Conservation (phyloP, 2,888 invertebrate genomes). For the Cataglyphis rosenhaueri region DNA sequence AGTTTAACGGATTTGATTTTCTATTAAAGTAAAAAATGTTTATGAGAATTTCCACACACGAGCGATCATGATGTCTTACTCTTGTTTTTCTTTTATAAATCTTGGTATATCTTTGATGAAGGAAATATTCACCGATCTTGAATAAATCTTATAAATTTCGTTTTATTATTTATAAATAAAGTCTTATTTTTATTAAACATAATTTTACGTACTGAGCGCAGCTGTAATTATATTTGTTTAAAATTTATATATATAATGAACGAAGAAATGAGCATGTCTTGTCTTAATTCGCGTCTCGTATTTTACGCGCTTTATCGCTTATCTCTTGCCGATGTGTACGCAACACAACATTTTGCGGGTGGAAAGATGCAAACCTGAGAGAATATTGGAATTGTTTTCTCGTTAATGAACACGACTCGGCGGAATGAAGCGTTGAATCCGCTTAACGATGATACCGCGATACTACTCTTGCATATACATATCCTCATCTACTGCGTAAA, state of each 20-base stretch:
- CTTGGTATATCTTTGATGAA: not conserved
- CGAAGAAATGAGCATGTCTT: not conserved
- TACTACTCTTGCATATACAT: not conserved
- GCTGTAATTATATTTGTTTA: not conserved
- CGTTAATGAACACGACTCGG: conserved; percentile 42
- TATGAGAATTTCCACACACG: not conserved
- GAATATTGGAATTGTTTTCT: conserved; percentile 45
- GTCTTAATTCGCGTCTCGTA: not conserved
- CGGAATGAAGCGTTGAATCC: conserved; percentile 30
- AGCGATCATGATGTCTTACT: not conserved
- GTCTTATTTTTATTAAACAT: not conserved
- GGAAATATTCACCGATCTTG: not conserved
- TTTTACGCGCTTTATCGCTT: conserved; percentile 10
- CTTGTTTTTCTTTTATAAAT: not conserved
- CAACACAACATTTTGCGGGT: not conserved
- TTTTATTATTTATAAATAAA: too few relatives aligned
- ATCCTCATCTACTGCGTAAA: not conserved
- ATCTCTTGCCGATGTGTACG: not conserved
- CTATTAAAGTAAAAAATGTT: not conserved
- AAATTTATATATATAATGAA: too few relatives aligned
- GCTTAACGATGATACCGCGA: conserved; percentile 35
- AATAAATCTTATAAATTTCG: not conserved
- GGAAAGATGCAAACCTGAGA: conserved; percentile 11
- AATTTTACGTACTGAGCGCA: not conserved
- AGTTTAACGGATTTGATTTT: conserved; percentile 1